These are phyloP conservation scores for Diloba caeruleocephala DNA, from an alignment of 2,888 invertebrate species.

Conservation along the genomic window DNA sequence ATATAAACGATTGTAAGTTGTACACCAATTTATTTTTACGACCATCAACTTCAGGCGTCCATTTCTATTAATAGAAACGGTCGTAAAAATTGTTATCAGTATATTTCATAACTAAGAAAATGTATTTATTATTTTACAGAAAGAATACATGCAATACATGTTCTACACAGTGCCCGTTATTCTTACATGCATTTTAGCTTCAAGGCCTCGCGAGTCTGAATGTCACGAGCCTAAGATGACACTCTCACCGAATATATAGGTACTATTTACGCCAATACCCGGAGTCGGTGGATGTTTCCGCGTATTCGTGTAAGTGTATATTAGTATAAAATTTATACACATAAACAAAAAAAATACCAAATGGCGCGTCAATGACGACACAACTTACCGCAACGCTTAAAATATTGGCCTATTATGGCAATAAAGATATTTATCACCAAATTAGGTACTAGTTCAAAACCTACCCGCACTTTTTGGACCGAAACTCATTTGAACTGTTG, in stretches of 20 bases:
- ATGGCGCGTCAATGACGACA: background rate
- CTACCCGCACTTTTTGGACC: slow-evolving; percentile 36
- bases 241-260: too few relatives aligned
- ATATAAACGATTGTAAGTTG: slow-evolving; percentile 12
- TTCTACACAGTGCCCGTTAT: too few relatives aligned
- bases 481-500: slow-evolving; percentile 29
- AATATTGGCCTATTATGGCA: slow-evolving; percentile 20
- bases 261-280: too few relatives aligned
- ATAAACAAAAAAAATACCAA: background rate
- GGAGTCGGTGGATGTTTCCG: too few relatives aligned
- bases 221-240: too few relatives aligned
- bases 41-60: slow-evolving; percentile 15
- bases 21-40: slow-evolving; percentile 41
- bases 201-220: too few relatives aligned
- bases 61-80: slow-evolving; percentile 17
- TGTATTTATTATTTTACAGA: background rate
- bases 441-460: slow-evolving; percentile 22
- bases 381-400: slow-evolving; percentile 27
- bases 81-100: slow-evolving; percentile 24
- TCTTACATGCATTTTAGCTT: too few relatives aligned
- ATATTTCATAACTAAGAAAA: background rate
- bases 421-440: slow-evolving; percentile 10
- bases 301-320: too few relatives aligned
- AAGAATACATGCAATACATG: too few relatives aligned
- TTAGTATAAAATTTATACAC: too few relatives aligned